Evolutionary conservation across 2,797 vertebrate genomes (phyloP).

Genomic region (Acridotheres tristis): DNA sequence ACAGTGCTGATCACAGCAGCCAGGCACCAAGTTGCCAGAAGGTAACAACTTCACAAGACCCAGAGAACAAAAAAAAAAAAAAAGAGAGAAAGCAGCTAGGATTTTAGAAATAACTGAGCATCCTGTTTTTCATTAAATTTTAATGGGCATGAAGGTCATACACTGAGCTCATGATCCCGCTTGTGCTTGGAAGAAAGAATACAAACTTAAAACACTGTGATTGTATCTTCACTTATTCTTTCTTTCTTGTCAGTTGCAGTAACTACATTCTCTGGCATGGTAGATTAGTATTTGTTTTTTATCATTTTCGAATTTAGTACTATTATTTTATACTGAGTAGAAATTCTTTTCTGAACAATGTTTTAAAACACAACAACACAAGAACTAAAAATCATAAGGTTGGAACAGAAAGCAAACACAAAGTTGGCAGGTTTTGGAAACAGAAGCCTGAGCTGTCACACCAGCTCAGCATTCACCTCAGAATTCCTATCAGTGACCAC

Average conservation of each 20-base stretch:
- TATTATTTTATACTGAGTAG: not conserved
- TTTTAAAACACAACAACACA: not conserved
- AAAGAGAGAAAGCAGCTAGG: not conserved
- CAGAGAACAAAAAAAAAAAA: not conserved
- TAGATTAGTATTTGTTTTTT: not conserved
- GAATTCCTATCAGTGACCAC: not conserved
- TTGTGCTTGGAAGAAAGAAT: not conserved
- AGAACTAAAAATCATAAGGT: not conserved
- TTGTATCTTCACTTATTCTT: not conserved
- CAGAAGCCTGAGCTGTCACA: not conserved
- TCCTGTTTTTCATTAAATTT: slow-evolving; percentile 15
- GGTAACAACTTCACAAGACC: not conserved
- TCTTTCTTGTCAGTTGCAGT: not conserved
- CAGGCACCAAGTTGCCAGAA: not conserved
- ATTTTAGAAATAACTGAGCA: not conserved
- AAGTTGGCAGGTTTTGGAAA: not conserved
- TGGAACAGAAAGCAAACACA: not conserved
- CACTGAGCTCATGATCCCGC: not conserved
- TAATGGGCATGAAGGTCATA: not conserved
- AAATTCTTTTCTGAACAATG: not conserved
- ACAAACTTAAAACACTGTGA: not conserved
- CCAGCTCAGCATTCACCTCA: not conserved
- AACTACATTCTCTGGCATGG: not conserved
- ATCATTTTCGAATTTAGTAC: accelerated
- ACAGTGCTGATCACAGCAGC: not conserved